phyloP scores from a whole-genome alignment of 2,113 vertebrate species.

The Phylloscopus trochiloides region DNA sequence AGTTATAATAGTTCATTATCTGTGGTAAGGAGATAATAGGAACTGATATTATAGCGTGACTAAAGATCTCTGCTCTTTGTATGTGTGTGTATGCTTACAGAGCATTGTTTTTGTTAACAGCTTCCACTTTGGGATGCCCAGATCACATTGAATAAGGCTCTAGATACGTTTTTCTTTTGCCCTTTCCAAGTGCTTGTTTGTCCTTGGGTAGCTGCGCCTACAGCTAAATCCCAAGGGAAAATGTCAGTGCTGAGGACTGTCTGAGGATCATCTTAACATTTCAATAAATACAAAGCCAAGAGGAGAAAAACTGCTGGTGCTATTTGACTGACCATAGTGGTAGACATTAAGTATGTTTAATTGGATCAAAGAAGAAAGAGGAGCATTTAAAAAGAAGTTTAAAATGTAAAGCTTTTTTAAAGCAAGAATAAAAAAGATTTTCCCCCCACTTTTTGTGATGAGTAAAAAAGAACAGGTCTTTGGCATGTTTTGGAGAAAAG shows the following conservation, averaged over 20 bases:
- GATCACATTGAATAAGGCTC: slow-evolving; percentile 6
- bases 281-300: not conserved
- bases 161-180: not conserved
- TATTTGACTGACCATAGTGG: not conserved
- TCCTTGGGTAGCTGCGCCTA: not conserved
- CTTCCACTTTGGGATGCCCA: not conserved
- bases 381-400: not conserved
- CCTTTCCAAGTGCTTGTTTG: not conserved
- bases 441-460: accelerated
- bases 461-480: not conserved
- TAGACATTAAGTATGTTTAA: not conserved
- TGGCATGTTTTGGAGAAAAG: not conserved
- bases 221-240: not conserved
- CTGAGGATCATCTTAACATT: not conserved
- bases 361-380: not conserved
- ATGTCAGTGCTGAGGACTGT: not conserved
- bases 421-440: not conserved
- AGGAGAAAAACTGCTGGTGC: not conserved
- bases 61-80: not conserved
- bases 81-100: not conserved
- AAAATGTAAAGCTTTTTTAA: not conserved
- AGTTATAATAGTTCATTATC: not conserved
- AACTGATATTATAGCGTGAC: not conserved
- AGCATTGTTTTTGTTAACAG: not conserved
- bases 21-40: not conserved